A percentile compares a stretch with the other conserved stretches of the same genome.
These are phyloP conservation scores for Lissonota sp. DNA, from an alignment of 2,888 invertebrate genomes.

Conservation along the genomic window DNA sequence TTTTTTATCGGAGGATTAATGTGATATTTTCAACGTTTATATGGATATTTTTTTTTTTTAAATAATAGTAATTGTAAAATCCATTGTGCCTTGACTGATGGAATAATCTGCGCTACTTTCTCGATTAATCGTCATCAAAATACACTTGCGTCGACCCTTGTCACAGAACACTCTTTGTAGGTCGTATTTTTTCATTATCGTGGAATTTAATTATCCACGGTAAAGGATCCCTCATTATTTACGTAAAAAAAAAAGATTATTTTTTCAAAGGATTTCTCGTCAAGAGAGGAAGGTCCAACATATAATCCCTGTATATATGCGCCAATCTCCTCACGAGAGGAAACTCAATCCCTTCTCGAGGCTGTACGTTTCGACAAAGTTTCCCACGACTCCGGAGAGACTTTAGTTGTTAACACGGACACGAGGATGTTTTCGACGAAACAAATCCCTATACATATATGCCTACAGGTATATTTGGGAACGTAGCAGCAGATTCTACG, in stretches of 20 bases:
- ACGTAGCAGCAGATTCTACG: slow-evolving; percentile 17
- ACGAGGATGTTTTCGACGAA: slow-evolving; percentile 32
- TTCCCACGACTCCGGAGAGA: slow-evolving; percentile 22
- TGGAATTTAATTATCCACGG: slow-evolving; percentile 32
- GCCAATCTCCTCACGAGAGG: background rate
- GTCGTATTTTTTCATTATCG: slow-evolving; percentile 5
- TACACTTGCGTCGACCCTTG: background rate
- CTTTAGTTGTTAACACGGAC: slow-evolving; percentile 54
- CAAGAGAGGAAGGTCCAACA: too few relatives aligned
- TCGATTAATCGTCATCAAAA: slow-evolving; percentile 39
- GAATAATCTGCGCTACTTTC: background rate
- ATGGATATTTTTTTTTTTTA: too few relatives aligned
- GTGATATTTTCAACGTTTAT: too few relatives aligned
- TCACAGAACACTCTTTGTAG: background rate
- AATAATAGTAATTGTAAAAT: too few relatives aligned
- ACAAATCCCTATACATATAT: slow-evolving; percentile 27
- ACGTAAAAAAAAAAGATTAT: too few relatives aligned
- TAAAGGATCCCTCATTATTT: too few relatives aligned
- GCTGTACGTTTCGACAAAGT: slow-evolving; percentile 38
- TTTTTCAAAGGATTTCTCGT: too few relatives aligned
- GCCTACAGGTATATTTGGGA: too few relatives aligned
- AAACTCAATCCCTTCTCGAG: slow-evolving; percentile 9
- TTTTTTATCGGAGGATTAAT: too few relatives aligned
- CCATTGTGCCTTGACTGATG: too few relatives aligned
- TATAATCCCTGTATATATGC: background rate